Evolutionary conservation across 2,888 invertebrate genomes (phyloP), one percentile per base, ranked within the genome.

Genomic region (Pollenia angustigena): DNA sequence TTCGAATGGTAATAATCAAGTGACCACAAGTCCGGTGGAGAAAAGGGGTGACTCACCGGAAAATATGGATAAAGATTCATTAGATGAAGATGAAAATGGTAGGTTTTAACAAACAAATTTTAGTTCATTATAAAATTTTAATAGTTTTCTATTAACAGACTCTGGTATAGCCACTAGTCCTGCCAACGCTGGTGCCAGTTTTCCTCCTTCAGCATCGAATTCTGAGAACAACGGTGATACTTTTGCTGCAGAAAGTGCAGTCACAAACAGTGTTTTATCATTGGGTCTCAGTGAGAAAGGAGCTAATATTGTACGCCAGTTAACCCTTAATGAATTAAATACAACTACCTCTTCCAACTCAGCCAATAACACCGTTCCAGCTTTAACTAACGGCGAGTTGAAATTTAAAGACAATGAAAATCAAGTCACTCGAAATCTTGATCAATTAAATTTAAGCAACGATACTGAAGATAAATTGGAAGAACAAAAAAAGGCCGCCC

Each of bases 31-130:
- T 56, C 74, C 89, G 3, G 86, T 89, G 3, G 95, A 95, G 86
- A 95, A 95, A 89, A 92, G 94, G 0, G 95, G 94, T 83, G 94
- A 94, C 89, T 94, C 94, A 0, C 95, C 95, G 0, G 95, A 95
- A 89, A 93, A 94, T 87, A 91, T 94, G 23, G 94, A 95, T 87
- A 95, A 95, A 87, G 95, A 95, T 75, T 92, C 92, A 1, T 94
- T 94, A 81, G 93, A 94, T 12, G 94, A 94, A 86, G 94, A 94
- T 84, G 94, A 94, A 18, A 94, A 94, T 89, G 93, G 93, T 93
- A 89, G 87, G 85, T 66, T 4, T 11, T 1, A 7, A 0, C 32
- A 60, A 32, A 10, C 23, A 58, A 52, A 23, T 18, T 18, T n/a
- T n/a, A 1, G 9, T 18, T 10, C 6, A 6, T 14, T 32, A 11